Evolutionary conservation across 2,113 vertebrate genomes (phyloP).

Genomic region (Antigone vipio): DNA sequence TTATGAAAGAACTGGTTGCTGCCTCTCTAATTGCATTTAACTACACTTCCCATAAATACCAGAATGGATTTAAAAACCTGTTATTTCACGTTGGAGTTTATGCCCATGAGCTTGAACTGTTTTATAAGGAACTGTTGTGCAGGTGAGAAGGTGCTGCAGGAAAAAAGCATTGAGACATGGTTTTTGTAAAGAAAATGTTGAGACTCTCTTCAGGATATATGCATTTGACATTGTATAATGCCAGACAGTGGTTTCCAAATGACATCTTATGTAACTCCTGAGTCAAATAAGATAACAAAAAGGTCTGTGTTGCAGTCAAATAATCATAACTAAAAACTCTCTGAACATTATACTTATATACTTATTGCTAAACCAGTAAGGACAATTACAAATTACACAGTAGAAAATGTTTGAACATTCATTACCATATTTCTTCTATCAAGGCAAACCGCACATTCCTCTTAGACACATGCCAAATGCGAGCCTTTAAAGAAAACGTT

Average conservation of each 20-base stretch:
- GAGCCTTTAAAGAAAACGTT: neutral
- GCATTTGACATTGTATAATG: neutral
- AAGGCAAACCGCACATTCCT: conserved; percentile 27
- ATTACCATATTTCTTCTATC: conserved; percentile 18
- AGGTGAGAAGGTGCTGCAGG: neutral
- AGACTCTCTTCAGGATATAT: neutral
- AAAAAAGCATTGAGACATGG: neutral
- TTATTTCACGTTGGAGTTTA: neutral
- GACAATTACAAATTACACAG: neutral
- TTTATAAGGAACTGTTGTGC: neutral
- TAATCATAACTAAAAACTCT: neutral
- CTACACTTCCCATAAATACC: neutral
- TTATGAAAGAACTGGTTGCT: neutral
- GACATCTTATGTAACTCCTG: neutral
- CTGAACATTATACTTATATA: conserved; percentile 6
- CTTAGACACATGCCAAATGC: neutral
- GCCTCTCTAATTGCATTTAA: neutral
- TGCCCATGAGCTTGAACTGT: neutral
- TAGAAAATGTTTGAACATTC: neutral
- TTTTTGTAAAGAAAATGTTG: neutral
- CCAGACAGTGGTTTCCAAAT: neutral
- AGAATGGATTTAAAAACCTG: neutral
- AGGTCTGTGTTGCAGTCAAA: neutral
- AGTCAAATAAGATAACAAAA: conserved; percentile 3
- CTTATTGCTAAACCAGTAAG: conserved; percentile 7